Conservation (phyloP, 2,113 vertebrate species). For the Phoxinus phoxinus region DNA sequence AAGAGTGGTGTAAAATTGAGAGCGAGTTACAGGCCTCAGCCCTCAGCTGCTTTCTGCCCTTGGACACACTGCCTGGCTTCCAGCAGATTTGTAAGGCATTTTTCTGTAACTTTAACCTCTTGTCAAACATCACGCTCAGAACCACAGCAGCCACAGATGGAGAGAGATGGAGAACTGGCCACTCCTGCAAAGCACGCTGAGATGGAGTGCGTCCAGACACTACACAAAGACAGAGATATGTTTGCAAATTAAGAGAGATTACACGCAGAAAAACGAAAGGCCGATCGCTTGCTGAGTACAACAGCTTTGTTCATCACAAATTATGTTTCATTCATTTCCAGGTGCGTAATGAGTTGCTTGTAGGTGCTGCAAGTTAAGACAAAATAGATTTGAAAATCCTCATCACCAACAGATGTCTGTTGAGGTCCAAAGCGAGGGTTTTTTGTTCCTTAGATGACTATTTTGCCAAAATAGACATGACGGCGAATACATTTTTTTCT, state of each 20-base stretch:
- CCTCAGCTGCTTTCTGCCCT: constrained; percentile 57
- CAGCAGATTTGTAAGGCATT: constrained; percentile 67
- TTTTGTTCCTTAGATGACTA: neutral
- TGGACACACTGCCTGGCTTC: constrained; percentile 71
- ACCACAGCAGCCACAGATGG: constrained; percentile 60
- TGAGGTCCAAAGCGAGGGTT: neutral
- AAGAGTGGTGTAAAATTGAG: constrained; percentile 54
- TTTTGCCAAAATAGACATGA: neutral
- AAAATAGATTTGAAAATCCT: neutral
- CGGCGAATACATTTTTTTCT: too few species aligned
- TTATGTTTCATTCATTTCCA: constrained; percentile 12
- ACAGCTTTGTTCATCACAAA: constrained; percentile 16
- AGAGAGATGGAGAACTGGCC: constrained; percentile 49
- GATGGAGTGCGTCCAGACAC: constrained; percentile 26
- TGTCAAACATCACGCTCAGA: constrained; percentile 66
- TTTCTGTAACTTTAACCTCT: constrained; percentile 70
- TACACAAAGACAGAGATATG: constrained; percentile 17
- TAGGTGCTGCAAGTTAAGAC: neutral
- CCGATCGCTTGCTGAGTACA: neutral
- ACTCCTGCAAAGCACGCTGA: constrained; percentile 15
- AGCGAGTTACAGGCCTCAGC: constrained; percentile 63
- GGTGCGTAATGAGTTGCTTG: neutral
- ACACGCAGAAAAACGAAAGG: neutral
- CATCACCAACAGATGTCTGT: neutral
- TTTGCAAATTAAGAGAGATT: constrained; percentile 39